These are phyloP conservation scores for Arctia plantaginis DNA, from an alignment of 2,888 invertebrate species.

Conservation along the genomic window DNA sequence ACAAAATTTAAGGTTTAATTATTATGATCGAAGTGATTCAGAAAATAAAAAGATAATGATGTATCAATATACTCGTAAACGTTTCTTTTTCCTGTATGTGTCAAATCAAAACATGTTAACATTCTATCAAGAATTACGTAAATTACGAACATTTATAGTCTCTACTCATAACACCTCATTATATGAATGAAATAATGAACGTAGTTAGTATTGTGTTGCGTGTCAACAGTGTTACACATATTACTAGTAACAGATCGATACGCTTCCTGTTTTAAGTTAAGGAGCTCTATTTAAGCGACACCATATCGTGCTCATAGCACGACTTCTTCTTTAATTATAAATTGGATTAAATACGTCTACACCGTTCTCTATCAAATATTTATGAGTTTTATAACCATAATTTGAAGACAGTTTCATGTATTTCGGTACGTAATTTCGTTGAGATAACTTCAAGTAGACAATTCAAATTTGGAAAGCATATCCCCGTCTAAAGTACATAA, in stretches of 20 bases:
- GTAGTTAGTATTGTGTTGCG: background rate
- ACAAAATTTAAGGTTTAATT: background rate
- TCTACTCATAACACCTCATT: background rate
- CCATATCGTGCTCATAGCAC: background rate
- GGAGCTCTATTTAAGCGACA: background rate
- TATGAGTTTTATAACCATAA: background rate
- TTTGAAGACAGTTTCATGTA: too few relatives aligned
- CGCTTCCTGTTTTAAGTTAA: background rate
- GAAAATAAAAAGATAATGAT: background rate
- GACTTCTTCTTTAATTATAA: background rate
- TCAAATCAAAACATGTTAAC: background rate
- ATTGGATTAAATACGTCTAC: background rate
- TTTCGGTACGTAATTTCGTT: too few relatives aligned
- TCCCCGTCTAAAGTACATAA: background rate
- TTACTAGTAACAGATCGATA: background rate
- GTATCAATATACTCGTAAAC: background rate
- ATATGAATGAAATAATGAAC: background rate
- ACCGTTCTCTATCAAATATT: background rate
- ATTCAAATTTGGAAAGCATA: background rate
- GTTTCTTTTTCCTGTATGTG: background rate
- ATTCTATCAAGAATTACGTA: background rate
- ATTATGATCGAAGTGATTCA: background rate
- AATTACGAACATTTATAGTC: background rate
- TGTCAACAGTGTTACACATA: conserved; percentile 5
- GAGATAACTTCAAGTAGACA: background rate